Percentiles rank a stretch among this genome's conserved stretches.
phyloP scores from a whole-genome alignment of 2,797 vertebrate species.

The Nasua narica region DNA sequence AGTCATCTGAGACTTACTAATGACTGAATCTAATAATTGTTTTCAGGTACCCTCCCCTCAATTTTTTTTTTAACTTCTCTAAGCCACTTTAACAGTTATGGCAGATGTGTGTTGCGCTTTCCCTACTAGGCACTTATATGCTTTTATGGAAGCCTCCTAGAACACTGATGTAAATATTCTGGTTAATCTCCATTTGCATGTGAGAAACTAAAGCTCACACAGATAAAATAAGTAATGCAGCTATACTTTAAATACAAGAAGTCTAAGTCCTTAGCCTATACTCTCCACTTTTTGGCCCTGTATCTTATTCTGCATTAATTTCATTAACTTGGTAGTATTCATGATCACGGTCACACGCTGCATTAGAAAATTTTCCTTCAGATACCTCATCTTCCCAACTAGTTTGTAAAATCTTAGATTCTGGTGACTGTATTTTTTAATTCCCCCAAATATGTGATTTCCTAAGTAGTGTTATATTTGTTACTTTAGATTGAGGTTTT shows the following conservation, averaged over 20 bases:
- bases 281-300: too few species aligned
- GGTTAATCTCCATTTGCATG: background rate
- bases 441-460: background rate
- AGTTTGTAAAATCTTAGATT: background rate
- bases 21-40: constrained; percentile 44
- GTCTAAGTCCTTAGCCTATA: background rate
- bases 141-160: background rate
- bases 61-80: background rate
- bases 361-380: background rate
- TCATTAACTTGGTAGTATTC: background rate
- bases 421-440: background rate
- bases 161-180: background rate
- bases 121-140: background rate
- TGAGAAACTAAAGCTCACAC: background rate
- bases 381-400: background rate
- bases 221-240: background rate
- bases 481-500: background rate
- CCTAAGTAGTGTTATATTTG: background rate
- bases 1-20: constrained; percentile 61
- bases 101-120: constrained; percentile 6
- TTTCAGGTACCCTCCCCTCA: background rate
- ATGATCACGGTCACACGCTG: background rate
- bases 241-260: background rate
- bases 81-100: background rate
- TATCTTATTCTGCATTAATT: background rate